Evolutionary conservation across 2,113 vertebrate genomes (phyloP), one percentile per base, ranked within the genome.

Genomic region (Pituophis catenifer): DNA sequence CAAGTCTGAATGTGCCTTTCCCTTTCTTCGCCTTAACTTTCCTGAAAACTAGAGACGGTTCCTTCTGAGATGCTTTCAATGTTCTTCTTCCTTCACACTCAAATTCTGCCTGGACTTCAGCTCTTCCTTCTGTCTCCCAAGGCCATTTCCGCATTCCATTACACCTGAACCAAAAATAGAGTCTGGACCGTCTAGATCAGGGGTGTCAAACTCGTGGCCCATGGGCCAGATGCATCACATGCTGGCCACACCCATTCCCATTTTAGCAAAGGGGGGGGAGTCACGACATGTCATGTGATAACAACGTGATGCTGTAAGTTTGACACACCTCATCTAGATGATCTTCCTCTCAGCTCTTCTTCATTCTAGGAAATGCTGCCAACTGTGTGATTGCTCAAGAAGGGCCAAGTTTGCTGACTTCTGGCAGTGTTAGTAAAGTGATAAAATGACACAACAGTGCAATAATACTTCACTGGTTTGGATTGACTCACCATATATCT

Each of bases 401-500:
- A 0, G 10, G 62, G 12, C 29, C 62, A 65, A n/a, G 12, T 65
- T 65, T 65, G 62, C 62, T 65, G 26, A 65, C 26, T 10, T 65
- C 62, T n/a, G 29, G 62, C 26, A 65, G 26, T 13, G 11, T n/a
- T 65, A 65, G n/a, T 29, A 65, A 65, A 65, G 62, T 13, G 62
- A 13, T 29, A n/a, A 4, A 4, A n/a, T 0, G 1, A 65, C 9
- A 12, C 3, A 65, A 12, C 26, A 29, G 3, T 29, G 11, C 11
- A 65, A n/a, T 65, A 65, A 65, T 65, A 29, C 1, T 65, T n/a
- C 26, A n/a, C 29, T n/a, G 62, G 29, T 65, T 65, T 65, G 62
- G 26, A n/a, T 5, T 65, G 26, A 29, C 62, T 65, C 62, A n/a
- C 62, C 65, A 1, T 70, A 70, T 17, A 70, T 70, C 65, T 70